Percentiles rank a stretch among this genome's conserved stretches.
Conservation (phyloP, 2,797 vertebrate species). For the Scyliorhinus canicula region DNA sequence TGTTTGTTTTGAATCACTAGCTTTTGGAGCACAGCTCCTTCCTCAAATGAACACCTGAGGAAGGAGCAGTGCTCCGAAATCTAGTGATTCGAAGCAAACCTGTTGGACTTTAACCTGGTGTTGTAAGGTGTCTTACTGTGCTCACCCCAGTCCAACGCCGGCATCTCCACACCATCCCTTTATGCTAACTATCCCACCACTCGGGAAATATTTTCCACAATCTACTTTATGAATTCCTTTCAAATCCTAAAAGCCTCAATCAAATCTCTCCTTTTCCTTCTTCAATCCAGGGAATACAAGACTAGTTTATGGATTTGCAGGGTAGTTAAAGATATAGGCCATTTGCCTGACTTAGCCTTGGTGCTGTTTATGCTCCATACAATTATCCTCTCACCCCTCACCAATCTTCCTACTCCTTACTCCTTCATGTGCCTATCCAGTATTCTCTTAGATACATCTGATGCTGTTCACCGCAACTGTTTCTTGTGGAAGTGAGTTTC, state of each 20-base stretch:
- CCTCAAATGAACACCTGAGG: too few species aligned
- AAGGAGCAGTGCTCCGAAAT: too few species aligned
- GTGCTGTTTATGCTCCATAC: background rate
- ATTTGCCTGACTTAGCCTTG: background rate
- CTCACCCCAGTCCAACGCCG: too few species aligned
- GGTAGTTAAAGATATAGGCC: background rate
- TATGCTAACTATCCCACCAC: background rate
- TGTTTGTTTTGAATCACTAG: too few species aligned
- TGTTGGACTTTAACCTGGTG: too few species aligned
- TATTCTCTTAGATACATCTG: background rate
- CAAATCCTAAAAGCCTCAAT: background rate
- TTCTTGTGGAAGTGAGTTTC: too few species aligned
- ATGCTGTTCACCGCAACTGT: background rate
- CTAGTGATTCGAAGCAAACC: too few species aligned
- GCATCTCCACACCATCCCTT: too few species aligned
- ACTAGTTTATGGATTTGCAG: background rate
- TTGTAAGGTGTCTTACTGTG: too few species aligned
- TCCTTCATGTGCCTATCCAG: background rate
- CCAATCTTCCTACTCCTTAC: too few species aligned
- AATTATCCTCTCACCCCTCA: background rate
- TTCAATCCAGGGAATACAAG: background rate
- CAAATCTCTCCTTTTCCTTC: background rate
- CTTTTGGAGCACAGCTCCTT: too few species aligned
- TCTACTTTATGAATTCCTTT: background rate
- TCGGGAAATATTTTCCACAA: background rate